Evolutionary conservation across 2,113 vertebrate species (phyloP), one percentile per base, ranked within the genome.

Genomic region (Forbesichthys agassizii): DNA sequence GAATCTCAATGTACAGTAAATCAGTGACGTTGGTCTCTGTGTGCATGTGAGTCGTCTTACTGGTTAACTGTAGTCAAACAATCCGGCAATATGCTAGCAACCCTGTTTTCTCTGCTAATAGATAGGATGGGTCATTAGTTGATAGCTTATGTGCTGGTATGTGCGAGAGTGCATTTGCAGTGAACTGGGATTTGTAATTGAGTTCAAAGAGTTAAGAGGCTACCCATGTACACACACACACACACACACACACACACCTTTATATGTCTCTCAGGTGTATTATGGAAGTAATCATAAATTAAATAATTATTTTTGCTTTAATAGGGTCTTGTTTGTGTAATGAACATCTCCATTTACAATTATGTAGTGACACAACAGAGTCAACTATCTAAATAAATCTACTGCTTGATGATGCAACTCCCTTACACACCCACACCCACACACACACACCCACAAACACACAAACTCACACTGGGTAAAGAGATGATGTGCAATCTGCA

Each of bases 241-340:
- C 16, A 56, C 16, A 20, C 55, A 18, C 56, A 58, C 56, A 58
- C 56, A 58, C 8, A 60, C 58, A 36, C 33, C 61, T 51, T 48
- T 66, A 74, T 65, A 42, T 81, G 77, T 66, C 57, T 64, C 68
- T 78, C 36, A 60, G 47, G 48, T 75, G 48, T 64, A 74, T 79
- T 77, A 74, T 77, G 76, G 48, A 77, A 81, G 27, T 77, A 68
- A 87, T 79, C 61, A 73, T 48, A 14, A 81, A 53, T 71, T 4
- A 77, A 78, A 81, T 79, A 61, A 77, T 64, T 73, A 68, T 77
- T 73, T 68, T 75, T 79, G 74, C 71, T 68, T 87, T 70, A 82
- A 69, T 61, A 54, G 9, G 18, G 57, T 66, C 81, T 66, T 73
- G 83, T 77, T 48, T 63, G 63, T 72, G 13, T 13, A n/a, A 47